Conservation (phyloP, 2,888 invertebrate genomes). For the Drosophila nigricruria region DNA sequence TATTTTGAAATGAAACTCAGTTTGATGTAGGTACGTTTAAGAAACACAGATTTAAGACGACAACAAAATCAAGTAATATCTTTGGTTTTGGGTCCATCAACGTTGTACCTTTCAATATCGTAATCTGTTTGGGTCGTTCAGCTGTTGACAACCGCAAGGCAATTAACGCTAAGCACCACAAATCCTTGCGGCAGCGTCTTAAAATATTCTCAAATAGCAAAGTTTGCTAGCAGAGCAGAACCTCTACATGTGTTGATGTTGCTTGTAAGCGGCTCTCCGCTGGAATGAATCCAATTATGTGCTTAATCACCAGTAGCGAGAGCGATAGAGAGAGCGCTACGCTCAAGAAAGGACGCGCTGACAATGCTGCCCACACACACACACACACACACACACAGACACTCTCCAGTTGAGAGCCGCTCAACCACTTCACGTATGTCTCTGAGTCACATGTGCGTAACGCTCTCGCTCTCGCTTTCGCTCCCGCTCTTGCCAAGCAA, state of each 20-base stretch:
- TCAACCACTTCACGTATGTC: conserved; percentile 46
- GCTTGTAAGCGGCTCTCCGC: conserved; percentile 58
- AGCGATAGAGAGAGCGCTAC: conserved; percentile 9
- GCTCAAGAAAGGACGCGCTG: conserved; percentile 49
- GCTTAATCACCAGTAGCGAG: conserved; percentile 75
- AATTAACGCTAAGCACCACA: conserved; percentile 76
- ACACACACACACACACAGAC: neutral
- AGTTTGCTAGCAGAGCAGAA: conserved; percentile 52
- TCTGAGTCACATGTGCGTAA: conserved; percentile 55
- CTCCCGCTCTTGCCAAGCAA: conserved; percentile 17
- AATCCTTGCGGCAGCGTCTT: conserved; percentile 72
- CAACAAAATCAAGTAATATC: neutral
- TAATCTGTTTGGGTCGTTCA: conserved; percentile 31
- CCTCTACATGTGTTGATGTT: conserved; percentile 59
- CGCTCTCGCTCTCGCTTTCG: conserved; percentile 7
- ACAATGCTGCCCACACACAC: conserved; percentile 49
- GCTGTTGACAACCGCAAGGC: conserved; percentile 72
- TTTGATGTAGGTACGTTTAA: too few relatives aligned
- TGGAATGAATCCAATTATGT: conserved; percentile 82
- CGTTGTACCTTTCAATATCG: conserved; percentile 16
- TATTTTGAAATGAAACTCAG: neutral
- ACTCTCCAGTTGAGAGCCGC: conserved; percentile 29
- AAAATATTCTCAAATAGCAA: conserved; percentile 62
- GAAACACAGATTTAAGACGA: neutral
- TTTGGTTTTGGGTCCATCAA: neutral